Base-by-base conservation (phyloP, 1,140 invertebrate genomes). In the Epicauta chinensis region DNA sequence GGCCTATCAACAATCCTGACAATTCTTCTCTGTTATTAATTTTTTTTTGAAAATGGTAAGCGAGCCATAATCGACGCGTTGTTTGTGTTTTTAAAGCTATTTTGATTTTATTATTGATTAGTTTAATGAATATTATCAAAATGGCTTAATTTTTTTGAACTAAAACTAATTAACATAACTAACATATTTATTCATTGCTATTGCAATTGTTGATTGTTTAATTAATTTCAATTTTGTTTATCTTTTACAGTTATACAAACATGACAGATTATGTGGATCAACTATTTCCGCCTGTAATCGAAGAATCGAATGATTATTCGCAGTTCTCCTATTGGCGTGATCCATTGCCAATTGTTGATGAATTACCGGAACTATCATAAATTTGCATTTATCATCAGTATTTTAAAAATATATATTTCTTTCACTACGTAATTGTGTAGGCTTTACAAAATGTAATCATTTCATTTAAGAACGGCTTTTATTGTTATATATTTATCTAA, bases 221-320 rank as follows among this genome's bases (percentile, higher is more conserved):
- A 34, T 34, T 12, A n/a, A 34, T 34, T n/a, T n/a, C n/a, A 12
- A 11, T n/a, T 55, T n/a, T 35, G 1, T 57, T 32, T 55, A 52
- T 65, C 65, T 65, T 38, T 76, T 81, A 6, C 77, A 96, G 92
- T 64, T 97, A 97, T 73, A 86, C 85, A 38, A 89, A 88, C 69
- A 89, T 97, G 85, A 91, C 88, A 55, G 86, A 90, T 72, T 83
- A 96, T 51, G 92, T 93, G 35, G 93, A 97, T 75, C 91, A 96
- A 73, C 81, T 97, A 68, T 98, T 96, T 71, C 94, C 94, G 49
- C 80, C 79, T 13, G 77, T 80, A 53, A 56, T 66, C 11, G 84
- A 87, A 49, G 78, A 80, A 2, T 81, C 81, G 15, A 85, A 84
- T 61, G 91, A 95, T 67, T 97, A 86, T 73, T 92, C 86, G 43